These are phyloP conservation scores for Halictus ligatus DNA, from an alignment of 2,888 invertebrate species.

Conservation along the genomic window DNA sequence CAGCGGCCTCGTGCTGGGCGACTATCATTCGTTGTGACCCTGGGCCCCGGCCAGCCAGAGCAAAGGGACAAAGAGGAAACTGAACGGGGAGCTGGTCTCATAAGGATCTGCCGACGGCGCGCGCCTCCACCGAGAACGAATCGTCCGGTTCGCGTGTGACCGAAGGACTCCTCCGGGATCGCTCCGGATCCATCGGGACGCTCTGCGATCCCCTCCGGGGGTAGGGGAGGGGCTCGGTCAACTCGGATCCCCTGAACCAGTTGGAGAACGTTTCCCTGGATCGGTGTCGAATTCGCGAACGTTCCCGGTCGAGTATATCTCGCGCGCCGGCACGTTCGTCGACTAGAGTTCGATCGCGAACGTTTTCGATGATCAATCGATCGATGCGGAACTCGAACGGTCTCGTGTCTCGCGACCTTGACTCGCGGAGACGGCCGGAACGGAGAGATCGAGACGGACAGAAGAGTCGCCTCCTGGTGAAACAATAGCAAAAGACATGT, in stretches of 20 bases:
- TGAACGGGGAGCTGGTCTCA: slow-evolving; percentile 63
- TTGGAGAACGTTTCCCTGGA: neutral
- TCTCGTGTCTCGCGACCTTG: neutral
- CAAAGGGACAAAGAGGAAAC: slow-evolving; percentile 82
- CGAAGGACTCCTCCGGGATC: neutral
- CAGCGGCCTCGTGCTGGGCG: slow-evolving; percentile 82
- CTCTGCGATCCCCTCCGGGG: neutral
- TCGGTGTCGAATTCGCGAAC: neutral
- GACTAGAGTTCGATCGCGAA: neutral
- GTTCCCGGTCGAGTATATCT: neutral
- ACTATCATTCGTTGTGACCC: slow-evolving; percentile 84
- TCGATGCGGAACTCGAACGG: too few relatives aligned
- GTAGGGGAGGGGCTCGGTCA: neutral
- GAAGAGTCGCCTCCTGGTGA: slow-evolving; percentile 52
- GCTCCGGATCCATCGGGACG: neutral
- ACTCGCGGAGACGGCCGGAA: neutral
- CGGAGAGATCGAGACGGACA: slow-evolving; percentile 18
- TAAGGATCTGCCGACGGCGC: slow-evolving; percentile 14
- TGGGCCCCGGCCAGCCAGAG: slow-evolving; percentile 80
- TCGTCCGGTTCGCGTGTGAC: neutral
- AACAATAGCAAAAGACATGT: slow-evolving; percentile 78
- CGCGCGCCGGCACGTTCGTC: neutral
- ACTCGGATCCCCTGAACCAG: neutral
- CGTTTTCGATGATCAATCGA: neutral
- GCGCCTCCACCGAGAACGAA: neutral